Conservation (phyloP, 1,140 invertebrate species). For the Sinella curviseta region DNA sequence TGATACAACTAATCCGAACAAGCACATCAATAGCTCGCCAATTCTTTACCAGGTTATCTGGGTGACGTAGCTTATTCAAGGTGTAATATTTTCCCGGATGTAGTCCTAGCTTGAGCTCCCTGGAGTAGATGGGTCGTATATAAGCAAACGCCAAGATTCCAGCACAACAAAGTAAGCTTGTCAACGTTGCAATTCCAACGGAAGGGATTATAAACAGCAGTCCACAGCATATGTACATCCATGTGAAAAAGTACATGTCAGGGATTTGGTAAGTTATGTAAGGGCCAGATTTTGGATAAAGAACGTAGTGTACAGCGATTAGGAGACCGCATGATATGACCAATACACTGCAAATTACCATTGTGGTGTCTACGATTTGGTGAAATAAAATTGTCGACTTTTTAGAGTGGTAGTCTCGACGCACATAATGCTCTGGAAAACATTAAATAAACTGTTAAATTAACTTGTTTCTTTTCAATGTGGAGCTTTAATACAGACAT, state of each 20-base stretch:
- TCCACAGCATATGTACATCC: neutral
- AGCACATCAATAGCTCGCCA: neutral
- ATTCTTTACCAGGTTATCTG: neutral
- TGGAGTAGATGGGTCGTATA: neutral
- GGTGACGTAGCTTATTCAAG: neutral
- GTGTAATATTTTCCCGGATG: neutral
- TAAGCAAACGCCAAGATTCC: neutral
- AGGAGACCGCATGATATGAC: neutral
- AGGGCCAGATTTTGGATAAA: neutral
- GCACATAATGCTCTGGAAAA: too few relatives aligned
- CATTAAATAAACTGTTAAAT: too few relatives aligned
- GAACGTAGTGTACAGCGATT: neutral
- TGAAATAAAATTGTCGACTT: neutral
- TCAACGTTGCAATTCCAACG: neutral
- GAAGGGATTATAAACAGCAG: neutral
- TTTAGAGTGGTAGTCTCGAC: neutral
- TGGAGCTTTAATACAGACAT: too few relatives aligned
- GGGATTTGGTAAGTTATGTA: neutral
- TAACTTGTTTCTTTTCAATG: too few relatives aligned
- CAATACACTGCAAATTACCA: neutral
- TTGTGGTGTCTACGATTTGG: neutral
- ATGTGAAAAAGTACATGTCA: slow-evolving; percentile 3
- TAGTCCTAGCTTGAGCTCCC: neutral
- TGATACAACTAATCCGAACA: neutral
- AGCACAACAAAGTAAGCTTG: neutral